These are phyloP conservation scores for Cerceris ruficornis DNA, from an alignment of 2,888 invertebrate species.

Conservation along the genomic window DNA sequence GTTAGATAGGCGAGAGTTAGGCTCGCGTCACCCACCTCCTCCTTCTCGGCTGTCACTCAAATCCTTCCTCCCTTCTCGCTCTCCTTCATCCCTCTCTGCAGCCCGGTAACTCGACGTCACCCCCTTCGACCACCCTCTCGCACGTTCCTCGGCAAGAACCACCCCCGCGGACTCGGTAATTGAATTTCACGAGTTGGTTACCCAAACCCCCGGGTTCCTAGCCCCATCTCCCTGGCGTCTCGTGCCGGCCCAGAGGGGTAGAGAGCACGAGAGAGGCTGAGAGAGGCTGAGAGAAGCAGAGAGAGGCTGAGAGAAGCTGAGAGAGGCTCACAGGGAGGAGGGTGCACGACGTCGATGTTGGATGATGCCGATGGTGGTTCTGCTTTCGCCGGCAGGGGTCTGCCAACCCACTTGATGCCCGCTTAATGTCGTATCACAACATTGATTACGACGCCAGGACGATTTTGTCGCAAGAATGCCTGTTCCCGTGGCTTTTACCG, in stretches of 20 bases:
- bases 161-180: constrained; percentile 79
- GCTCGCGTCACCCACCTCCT: constrained; percentile 72
- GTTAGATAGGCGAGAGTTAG: constrained; percentile 73
- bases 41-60: constrained; percentile 79
- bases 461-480: constrained; percentile 37
- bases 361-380: constrained; percentile 40
- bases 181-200: constrained; percentile 82
- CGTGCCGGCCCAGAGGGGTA: constrained; percentile 40
- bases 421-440: constrained; percentile 75
- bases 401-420: constrained; percentile 72
- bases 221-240: constrained; percentile 59
- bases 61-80: constrained; percentile 70
- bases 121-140: constrained; percentile 58
- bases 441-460: constrained; percentile 64
- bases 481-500: constrained; percentile 5
- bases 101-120: constrained; percentile 43
- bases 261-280: background rate
- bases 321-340: constrained; percentile 22
- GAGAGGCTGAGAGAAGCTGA: background rate
- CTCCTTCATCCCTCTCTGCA: constrained; percentile 42
- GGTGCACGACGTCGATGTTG: constrained; percentile 43
- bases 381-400: constrained; percentile 46
- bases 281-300: background rate
- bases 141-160: constrained; percentile 63
- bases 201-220: constrained; percentile 73